Evolutionary conservation across 2,888 invertebrate genomes (phyloP).

Genomic region (Hanleya hanleyi): DNA sequence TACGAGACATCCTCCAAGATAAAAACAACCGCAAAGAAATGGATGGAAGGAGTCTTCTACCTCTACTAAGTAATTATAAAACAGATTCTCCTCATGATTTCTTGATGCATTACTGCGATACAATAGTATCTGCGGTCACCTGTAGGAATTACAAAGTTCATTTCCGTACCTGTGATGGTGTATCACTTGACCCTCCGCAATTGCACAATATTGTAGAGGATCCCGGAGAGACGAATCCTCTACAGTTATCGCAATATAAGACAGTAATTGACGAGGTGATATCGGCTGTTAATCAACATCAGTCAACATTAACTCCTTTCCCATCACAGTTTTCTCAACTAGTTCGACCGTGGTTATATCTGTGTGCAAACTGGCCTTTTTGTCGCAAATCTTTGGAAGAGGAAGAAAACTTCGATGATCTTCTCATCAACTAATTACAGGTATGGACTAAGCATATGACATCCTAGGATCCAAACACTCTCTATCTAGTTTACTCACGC

Average conservation of each 20-base stretch:
- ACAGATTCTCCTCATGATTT: slow-evolving; percentile 20
- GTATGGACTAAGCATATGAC: too few species aligned
- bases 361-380: slow-evolving; percentile 3
- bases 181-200: slow-evolving; percentile 9
- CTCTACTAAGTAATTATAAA: slow-evolving; percentile 10
- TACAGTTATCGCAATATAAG: slow-evolving; percentile 12
- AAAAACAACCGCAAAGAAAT: slow-evolving; percentile 2
- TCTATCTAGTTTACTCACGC: too few species aligned
- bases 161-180: slow-evolving; percentile 25
- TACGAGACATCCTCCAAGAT: slow-evolving; percentile 17
- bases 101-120: slow-evolving; percentile 27
- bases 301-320: neutral
- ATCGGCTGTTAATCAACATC: slow-evolving; percentile 8
- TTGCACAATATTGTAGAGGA: slow-evolving; percentile 28
- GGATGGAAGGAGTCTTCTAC: slow-evolving; percentile 26
- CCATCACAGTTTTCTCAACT: neutral
- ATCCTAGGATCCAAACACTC: too few species aligned
- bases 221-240: slow-evolving; percentile 26
- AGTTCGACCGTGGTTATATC: neutral
- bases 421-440: too few species aligned
- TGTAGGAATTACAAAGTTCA: slow-evolving; percentile 28
- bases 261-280: slow-evolving; percentile 15
- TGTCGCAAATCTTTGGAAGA: neutral
- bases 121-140: slow-evolving; percentile 22
- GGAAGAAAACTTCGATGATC: neutral